Conservation (phyloP, 2,797 vertebrate species). For the Sphaeramia orbicularis region DNA sequence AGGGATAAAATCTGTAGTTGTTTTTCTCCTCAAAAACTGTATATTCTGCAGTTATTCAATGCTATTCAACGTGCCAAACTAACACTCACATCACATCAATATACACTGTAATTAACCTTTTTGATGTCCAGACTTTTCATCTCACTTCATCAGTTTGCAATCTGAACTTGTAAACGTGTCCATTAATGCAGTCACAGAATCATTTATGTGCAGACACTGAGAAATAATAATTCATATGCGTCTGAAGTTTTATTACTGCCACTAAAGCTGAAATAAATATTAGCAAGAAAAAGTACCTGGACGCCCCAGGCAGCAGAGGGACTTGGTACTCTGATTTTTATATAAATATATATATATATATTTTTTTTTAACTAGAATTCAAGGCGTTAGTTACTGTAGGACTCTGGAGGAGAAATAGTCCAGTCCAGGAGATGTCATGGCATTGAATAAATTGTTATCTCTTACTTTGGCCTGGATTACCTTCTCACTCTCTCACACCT, state of each 20-base stretch:
- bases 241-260: constrained; percentile 9
- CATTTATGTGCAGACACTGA: background rate
- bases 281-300: constrained; percentile 4
- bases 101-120: too few species aligned
- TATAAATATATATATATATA: too few species aligned
- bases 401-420: constrained; percentile 33
- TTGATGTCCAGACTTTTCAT: too few species aligned
- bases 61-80: too few species aligned
- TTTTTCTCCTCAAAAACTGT: too few species aligned
- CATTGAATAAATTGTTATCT: constrained; percentile 44
- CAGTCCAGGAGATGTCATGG: constrained; percentile 31
- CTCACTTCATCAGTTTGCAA: background rate
- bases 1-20: too few species aligned
- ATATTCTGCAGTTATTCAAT: too few species aligned
- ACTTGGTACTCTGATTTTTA: constrained; percentile 19
- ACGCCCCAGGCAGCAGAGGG: constrained; percentile 1
- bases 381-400: constrained; percentile 23
- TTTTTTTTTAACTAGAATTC: constrained; percentile 20
- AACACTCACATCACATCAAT: too few species aligned
- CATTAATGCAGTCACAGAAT: background rate
- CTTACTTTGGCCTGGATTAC: constrained; percentile 23
- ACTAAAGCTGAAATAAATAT: constrained; percentile 1
- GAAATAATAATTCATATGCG: background rate
- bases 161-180: background rate
- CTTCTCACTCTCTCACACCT: constrained; percentile 2